A percentile compares a stretch with the other conserved stretches of the same genome.
Evolutionary conservation across 2,888 invertebrate species (phyloP).

Genomic region (Anarsia innoxiella): DNA sequence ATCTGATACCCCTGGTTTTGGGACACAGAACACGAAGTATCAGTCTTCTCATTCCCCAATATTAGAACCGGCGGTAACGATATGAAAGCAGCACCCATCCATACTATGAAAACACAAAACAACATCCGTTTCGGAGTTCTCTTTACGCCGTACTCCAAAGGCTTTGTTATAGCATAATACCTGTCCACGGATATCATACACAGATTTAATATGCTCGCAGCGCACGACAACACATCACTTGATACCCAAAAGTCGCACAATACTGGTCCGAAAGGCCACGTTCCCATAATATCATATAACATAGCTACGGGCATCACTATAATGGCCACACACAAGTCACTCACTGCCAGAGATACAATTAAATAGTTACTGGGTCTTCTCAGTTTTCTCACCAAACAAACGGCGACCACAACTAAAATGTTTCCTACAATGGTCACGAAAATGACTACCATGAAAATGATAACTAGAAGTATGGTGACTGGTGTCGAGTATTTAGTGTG

Average conservation of each 20-base stretch:
- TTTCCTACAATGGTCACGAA: constrained; percentile 90
- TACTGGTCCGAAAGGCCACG: constrained; percentile 94
- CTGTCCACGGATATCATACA: constrained; percentile 98
- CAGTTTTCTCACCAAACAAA: constrained; percentile 93
- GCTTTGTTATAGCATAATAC: constrained; percentile 94
- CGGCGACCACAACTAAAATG: constrained; percentile 95
- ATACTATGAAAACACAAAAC: constrained; percentile 91
- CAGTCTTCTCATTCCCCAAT: constrained; percentile 89
- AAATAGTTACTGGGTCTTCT: constrained; percentile 93
- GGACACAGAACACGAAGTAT: constrained; percentile 88
- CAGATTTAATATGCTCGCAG: constrained; percentile 98
- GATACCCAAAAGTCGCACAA: constrained; percentile 98
- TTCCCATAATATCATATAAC: constrained; percentile 92
- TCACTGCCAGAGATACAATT: constrained; percentile 95
- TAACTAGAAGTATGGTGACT: constrained; percentile 79
- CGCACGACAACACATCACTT: constrained; percentile 97
- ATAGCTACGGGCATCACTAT: constrained; percentile 99
- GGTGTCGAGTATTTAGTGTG: constrained; percentile 61
- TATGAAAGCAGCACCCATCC: constrained; percentile 95
- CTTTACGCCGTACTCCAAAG: constrained; percentile 95
- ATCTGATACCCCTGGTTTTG: constrained; percentile 97
- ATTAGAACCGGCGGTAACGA: constrained; percentile 93
- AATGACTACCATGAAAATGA: constrained; percentile 84
- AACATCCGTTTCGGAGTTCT: constrained; percentile 95
- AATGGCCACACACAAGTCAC: constrained; percentile 95